Conservation (phyloP, 2,888 invertebrate species). For the Exephanes ischioxanthus region DNA sequence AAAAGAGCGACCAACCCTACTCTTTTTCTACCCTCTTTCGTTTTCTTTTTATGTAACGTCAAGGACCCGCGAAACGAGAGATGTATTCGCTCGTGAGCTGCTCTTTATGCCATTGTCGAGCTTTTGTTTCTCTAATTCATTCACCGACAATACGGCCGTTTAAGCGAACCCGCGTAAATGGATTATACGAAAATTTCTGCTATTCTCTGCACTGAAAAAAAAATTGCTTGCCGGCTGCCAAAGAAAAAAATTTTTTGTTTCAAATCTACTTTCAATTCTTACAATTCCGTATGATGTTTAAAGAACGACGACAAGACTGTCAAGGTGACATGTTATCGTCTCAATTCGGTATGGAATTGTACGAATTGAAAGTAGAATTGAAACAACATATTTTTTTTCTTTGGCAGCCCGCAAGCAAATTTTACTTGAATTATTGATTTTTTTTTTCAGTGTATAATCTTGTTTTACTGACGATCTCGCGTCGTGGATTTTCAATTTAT, state of each 20-base stretch:
- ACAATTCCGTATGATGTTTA: no score
- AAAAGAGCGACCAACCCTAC: constrained; percentile 13
- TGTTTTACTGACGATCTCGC: not conserved
- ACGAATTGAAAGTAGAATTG: no score
- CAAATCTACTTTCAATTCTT: no score
- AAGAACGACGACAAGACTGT: no score
- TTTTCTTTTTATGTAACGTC: constrained; percentile 25
- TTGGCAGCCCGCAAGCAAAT: no score
- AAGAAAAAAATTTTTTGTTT: no score
- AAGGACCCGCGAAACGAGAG: constrained; percentile 49
- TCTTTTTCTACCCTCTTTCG: constrained; percentile 26
- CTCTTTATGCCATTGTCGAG: constrained; percentile 17
- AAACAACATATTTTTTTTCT: no score
- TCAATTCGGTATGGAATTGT: no score
- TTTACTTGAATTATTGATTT: no score
- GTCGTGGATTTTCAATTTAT: not conserved
- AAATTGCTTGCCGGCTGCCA: no score
- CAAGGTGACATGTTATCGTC: no score
- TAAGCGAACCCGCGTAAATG: not conserved
- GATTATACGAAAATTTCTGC: constrained; percentile 16
- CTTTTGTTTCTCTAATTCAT: constrained; percentile 43
- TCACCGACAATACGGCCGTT: not conserved
- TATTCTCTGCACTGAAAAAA: not conserved
- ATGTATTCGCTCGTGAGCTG: constrained; percentile 22
- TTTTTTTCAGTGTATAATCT: not conserved